Evolutionary conservation across 1,140 invertebrate genomes (phyloP).

Genomic region (Diachasma alloeum): DNA sequence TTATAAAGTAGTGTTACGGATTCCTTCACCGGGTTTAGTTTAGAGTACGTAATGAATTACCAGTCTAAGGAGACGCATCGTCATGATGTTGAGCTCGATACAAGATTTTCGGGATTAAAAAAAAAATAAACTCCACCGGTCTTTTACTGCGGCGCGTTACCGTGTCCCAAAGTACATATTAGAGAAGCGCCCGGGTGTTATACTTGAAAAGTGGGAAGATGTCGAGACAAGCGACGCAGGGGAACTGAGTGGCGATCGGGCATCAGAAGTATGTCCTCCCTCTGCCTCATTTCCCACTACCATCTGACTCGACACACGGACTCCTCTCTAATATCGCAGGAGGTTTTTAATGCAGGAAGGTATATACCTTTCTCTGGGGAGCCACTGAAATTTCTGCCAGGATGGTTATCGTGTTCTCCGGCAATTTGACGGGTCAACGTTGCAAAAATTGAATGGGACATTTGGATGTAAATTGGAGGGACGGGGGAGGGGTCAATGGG

Average conservation of each 20-base stretch:
- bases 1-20: neutral
- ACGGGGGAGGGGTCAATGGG: neutral
- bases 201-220: constrained; percentile 29
- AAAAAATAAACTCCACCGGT: constrained; percentile 4
- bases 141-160: constrained; percentile 30
- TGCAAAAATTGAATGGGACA: neutral
- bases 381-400: constrained; percentile 32
- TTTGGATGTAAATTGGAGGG: neutral
- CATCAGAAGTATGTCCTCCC: constrained; percentile 53
- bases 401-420: constrained; percentile 20
- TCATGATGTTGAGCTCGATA: neutral
- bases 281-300: constrained; percentile 45
- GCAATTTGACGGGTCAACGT: neutral
- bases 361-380: constrained; percentile 56
- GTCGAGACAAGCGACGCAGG: constrained; percentile 49
- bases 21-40: neutral
- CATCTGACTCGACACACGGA: constrained; percentile 47
- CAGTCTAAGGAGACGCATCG: neutral
- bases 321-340: constrained; percentile 60
- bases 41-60: neutral
- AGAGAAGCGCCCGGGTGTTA: constrained; percentile 34
- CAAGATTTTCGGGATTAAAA: neutral
- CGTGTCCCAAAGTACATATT: constrained; percentile 49
- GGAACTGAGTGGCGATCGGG: constrained; percentile 56
- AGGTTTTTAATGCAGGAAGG: constrained; percentile 25